Percentiles rank a stretch among this genome's conserved stretches.
phyloP scores from a whole-genome alignment of 1,140 invertebrate species.

The Drosophila varians region DNA sequence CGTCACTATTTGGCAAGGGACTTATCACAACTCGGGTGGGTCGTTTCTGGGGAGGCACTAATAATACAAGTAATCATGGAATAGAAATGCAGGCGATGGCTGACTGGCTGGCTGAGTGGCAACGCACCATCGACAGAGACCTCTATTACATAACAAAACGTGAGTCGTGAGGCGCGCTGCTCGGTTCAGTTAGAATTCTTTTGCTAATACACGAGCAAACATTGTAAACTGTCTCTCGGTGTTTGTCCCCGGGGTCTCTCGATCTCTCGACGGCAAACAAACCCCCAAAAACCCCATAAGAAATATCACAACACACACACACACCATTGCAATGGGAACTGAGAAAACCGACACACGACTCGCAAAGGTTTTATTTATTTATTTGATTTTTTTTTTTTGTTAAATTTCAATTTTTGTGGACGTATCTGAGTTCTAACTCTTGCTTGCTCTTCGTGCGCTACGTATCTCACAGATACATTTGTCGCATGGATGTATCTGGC shows the following conservation, averaged over 20 bases:
- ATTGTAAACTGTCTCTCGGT: slow-evolving; percentile 42
- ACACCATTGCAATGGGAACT: slow-evolving; percentile 2
- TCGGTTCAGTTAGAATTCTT: slow-evolving; percentile 49
- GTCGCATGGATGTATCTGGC: slow-evolving; percentile 1
- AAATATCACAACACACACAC: slow-evolving; percentile 4
- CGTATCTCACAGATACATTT: slow-evolving; percentile 54
- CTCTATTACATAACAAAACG: slow-evolving; percentile 47
- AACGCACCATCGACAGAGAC: not conserved
- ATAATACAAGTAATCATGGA: slow-evolving; percentile 1
- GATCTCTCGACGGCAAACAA: slow-evolving; percentile 40
- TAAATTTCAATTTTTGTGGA: slow-evolving; percentile 1
- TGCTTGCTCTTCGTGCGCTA: slow-evolving; percentile 15
- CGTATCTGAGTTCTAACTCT: slow-evolving; percentile 6
- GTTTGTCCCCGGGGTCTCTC: slow-evolving; percentile 23
- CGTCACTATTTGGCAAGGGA: slow-evolving; percentile 23
- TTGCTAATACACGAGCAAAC: slow-evolving; percentile 54
- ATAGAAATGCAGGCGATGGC: slow-evolving; percentile 14
- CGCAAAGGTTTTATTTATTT: slow-evolving; percentile 21
- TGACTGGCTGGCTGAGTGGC: not conserved
- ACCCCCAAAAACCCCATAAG: slow-evolving; percentile 7
- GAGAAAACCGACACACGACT: slow-evolving; percentile 31
- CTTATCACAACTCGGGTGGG: slow-evolving; percentile 18
- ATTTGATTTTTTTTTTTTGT: too few relatives aligned
- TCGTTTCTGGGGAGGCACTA: not conserved
- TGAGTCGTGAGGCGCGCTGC: slow-evolving; percentile 18